Evolutionary conservation across 2,888 invertebrate species (phyloP), one percentile per base, ranked within the genome.

Genomic region (Drosophila rubida): DNA sequence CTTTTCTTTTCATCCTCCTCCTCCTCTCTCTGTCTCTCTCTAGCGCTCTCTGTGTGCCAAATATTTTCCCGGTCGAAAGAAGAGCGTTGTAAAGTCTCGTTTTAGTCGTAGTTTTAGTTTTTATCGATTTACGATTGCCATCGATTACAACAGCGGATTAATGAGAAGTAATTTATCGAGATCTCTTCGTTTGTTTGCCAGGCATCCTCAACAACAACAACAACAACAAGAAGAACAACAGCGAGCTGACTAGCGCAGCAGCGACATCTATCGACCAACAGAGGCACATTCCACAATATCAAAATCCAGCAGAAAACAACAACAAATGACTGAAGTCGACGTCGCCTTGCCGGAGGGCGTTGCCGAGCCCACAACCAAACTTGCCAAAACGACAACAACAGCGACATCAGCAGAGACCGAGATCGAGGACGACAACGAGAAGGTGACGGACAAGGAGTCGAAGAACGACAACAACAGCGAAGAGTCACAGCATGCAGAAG

Each of bases 271-370:
- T 41, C 59, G 58, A 57, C 54, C 48, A 63, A 58, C 42, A 27
- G 73, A 32, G 77, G 68, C 60, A 77, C 78, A 77, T 77, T 75
- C 75, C 78, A 75, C 73, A 75, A 50, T 42, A 68, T 25, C 39
- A 63, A 54, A 32, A 32, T 32, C 16, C 35, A 32, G 64, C 68
- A 69, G 41, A 75, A 68, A 75, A 78, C 67, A 67, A 72, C 67
- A 69, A 67, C 88, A 84, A 87, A 90, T 90, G 90, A 90, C 90
- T 80, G 90, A 90, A 82, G 89, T 90, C 67, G 90, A 90, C 78
- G 84, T 87, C 78, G 89, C 81, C 65, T 87, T 90, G 80, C 90
- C 91, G 69, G 91, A 90, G 75, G 83, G 88, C 75, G 81, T 88
- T 75, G 77, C 87, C 71, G 74, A 80, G 79, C 79, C 83, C 69